Conservation (phyloP, 2,797 vertebrate species). For the Spea hammondii region DNA sequence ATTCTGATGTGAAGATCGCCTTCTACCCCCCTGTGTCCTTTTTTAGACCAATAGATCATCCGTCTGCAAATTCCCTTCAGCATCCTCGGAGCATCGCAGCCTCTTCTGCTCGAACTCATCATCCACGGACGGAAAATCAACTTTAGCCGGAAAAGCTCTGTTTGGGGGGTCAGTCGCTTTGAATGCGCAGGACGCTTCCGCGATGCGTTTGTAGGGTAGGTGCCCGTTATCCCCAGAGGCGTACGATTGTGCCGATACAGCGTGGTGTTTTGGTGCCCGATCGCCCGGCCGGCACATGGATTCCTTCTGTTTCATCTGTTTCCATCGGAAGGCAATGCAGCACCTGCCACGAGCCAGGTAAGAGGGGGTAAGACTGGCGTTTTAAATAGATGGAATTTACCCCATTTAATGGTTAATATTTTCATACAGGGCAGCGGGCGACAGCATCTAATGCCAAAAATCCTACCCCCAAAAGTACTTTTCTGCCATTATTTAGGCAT, state of each 20-base stretch:
- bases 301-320: constrained; percentile 73
- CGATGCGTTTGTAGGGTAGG: background rate
- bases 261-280: constrained; percentile 22
- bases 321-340: constrained; percentile 70
- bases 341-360: constrained; percentile 69
- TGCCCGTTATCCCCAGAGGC: background rate
- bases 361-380: background rate
- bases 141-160: background rate
- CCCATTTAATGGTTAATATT: too few species aligned
- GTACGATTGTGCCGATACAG: background rate
- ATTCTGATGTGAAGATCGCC: too few species aligned
- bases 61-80: background rate
- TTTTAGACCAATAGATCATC: background rate
- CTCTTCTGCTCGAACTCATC: background rate
- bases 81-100: background rate
- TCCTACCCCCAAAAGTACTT: too few species aligned
- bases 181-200: background rate
- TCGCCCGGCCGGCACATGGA: constrained; percentile 57
- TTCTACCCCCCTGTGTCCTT: background rate
- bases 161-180: background rate
- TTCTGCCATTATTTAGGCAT: too few species aligned
- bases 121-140: background rate
- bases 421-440: too few species aligned
- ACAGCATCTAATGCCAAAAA: too few species aligned
- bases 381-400: too few species aligned